Evolutionary conservation across 2,113 vertebrate species (phyloP).

Genomic region (Antidorcas marsupialis): DNA sequence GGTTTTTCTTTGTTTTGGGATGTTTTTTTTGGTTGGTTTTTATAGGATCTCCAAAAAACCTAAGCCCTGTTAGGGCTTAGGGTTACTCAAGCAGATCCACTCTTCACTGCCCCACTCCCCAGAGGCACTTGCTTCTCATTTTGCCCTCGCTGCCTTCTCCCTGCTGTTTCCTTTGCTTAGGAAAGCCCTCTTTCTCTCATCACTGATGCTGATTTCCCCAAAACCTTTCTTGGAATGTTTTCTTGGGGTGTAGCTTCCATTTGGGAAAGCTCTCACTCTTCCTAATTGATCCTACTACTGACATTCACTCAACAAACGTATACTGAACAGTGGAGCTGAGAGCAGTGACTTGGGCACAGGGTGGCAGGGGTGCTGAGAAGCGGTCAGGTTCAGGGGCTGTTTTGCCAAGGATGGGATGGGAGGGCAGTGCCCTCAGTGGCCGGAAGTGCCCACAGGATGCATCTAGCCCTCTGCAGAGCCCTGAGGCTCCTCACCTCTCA

Average conservation of each 20-base stretch:
- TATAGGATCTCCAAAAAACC: background rate
- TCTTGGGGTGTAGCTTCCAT: background rate
- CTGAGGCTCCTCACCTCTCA: background rate
- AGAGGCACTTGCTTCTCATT: background rate
- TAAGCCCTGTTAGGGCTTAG: too few species aligned
- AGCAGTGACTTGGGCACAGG: background rate
- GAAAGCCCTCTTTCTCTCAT: background rate
- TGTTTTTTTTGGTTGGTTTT: rapidly evolving
- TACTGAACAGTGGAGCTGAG: too few species aligned
- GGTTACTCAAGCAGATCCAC: rapidly evolving
- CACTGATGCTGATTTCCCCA: background rate
- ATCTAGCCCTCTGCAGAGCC: too few species aligned
- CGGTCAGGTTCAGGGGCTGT: background rate
- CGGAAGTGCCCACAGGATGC: rapidly evolving
- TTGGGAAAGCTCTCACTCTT: background rate
- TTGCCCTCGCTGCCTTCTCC: background rate
- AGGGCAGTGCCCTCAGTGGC: background rate
- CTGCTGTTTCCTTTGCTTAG: background rate
- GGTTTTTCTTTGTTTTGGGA: background rate
- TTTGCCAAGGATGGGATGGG: background rate
- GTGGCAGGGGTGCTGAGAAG: too few species aligned
- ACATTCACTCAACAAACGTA: background rate
- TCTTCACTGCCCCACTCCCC: background rate
- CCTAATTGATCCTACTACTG: background rate
- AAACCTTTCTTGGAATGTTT: background rate